These are phyloP conservation scores for Eidolon helvum DNA, from an alignment of 2,113 vertebrate genomes.

Conservation along the genomic window DNA sequence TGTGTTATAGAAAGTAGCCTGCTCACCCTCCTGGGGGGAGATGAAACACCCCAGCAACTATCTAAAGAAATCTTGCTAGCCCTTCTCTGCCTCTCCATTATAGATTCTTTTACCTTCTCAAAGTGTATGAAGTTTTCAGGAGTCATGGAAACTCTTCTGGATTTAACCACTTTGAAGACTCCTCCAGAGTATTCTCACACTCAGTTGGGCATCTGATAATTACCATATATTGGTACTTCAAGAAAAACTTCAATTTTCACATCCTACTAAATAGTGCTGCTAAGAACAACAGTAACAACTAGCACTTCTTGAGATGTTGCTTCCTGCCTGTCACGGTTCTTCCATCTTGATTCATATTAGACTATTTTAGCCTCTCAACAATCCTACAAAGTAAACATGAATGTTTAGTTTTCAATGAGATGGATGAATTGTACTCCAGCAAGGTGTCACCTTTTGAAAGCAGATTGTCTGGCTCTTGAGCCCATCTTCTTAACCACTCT, in stretches of 20 bases:
- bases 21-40: neutral
- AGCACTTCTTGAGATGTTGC: neutral
- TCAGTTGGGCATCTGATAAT: neutral
- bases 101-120: neutral
- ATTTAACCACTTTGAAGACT: neutral
- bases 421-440: neutral
- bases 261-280: conserved; percentile 9
- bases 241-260: neutral
- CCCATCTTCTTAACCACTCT: neutral
- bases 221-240: neutral
- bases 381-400: neutral
- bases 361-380: neutral
- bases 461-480: neutral
- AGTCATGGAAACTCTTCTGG: neutral
- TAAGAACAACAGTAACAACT: neutral
- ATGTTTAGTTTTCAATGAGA: neutral
- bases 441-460: neutral
- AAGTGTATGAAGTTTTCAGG: neutral
- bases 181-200: neutral
- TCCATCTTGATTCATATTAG: neutral
- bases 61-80: neutral
- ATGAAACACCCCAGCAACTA: neutral
- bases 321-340: neutral
- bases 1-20: neutral
- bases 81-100: neutral